These are phyloP conservation scores for Myocastor coypus DNA, from an alignment of 2,113 vertebrate genomes.

Conservation along the genomic window DNA sequence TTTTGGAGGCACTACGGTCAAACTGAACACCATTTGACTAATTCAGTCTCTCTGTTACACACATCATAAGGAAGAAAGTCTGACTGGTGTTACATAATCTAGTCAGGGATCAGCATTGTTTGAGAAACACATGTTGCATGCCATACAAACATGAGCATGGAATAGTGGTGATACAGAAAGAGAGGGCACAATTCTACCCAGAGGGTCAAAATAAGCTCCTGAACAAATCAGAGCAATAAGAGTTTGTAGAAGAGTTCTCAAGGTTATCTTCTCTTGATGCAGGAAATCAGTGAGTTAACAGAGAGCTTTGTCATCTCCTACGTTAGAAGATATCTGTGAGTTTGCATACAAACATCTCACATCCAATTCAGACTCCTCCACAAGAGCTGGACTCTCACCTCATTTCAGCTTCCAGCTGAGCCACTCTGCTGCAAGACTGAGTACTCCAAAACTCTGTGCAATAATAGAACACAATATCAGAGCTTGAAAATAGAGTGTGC, in stretches of 20 bases:
- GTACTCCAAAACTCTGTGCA: not conserved
- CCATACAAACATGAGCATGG: not conserved
- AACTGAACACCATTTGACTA: not conserved
- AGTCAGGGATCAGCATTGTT: not conserved
- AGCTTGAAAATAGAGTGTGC: slow-evolving; percentile 32
- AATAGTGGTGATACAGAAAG: too few relatives aligned
- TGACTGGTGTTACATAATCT: too few relatives aligned
- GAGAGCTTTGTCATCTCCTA: not conserved
- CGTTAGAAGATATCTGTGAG: not conserved
- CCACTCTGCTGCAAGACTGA: slow-evolving; percentile 2
- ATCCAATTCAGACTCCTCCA: not conserved
- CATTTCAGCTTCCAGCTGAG: not conserved
- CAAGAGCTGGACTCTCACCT: not conserved
- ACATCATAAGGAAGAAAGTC: not conserved
- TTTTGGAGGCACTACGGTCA: not conserved
- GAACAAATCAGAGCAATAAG: not conserved
- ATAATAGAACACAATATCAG: slow-evolving; percentile 20
- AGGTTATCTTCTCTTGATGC: not conserved
- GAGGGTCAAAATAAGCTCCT: not conserved
- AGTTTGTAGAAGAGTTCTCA: not conserved
- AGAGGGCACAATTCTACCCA: too few relatives aligned
- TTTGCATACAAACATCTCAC: not conserved
- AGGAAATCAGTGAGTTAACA: not conserved
- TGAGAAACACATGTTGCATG: not conserved
- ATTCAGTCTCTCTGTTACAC: not conserved